Percentiles rank a stretch among this genome's conserved stretches.
Evolutionary conservation across 1,140 invertebrate genomes (phyloP).

Genomic region (Drosophila orosa): DNA sequence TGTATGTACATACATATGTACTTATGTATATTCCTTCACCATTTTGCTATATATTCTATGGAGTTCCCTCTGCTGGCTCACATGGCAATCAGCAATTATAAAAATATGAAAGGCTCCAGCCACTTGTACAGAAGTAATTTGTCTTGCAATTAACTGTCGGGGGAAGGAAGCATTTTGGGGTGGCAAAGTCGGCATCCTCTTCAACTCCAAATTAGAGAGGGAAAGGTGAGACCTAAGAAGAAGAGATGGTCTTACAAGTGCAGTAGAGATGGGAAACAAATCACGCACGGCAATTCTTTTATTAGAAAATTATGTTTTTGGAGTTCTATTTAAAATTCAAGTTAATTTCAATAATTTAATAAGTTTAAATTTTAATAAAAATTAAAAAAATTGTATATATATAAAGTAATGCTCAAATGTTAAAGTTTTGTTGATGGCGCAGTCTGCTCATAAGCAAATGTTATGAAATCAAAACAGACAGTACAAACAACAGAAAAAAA

Average conservation of each 20-base stretch:
- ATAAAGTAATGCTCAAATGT: too few species aligned
- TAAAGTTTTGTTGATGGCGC: too few species aligned
- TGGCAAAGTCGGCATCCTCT: constrained; percentile 19
- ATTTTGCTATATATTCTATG: constrained; percentile 8
- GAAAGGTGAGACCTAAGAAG: background rate
- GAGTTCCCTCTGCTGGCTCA: constrained; percentile 7
- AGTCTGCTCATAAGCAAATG: too few species aligned
- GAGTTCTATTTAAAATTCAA: too few species aligned
- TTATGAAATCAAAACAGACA: too few species aligned
- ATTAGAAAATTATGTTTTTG: too few species aligned
- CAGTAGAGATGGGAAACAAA: constrained; percentile 14
- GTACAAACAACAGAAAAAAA: too few species aligned
- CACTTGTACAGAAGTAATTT: constrained; percentile 71
- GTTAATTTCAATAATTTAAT: too few species aligned
- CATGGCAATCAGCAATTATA: constrained; percentile 57
- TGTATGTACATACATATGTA: background rate
- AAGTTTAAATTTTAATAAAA: background rate
- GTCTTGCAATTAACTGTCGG: constrained; percentile 64
- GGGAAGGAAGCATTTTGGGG: constrained; percentile 51
- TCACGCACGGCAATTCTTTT: constrained; percentile 8
- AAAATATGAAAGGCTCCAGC: constrained; percentile 52
- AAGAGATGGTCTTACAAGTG: background rate
- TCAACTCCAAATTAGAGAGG: constrained; percentile 5
- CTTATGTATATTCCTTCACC: background rate
- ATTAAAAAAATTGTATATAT: background rate